Percentiles rank a stretch among this genome's conserved stretches.
These are phyloP conservation scores for Drosophila lacteicornis DNA, from an alignment of 1,140 invertebrate species.

Conservation along the genomic window DNA sequence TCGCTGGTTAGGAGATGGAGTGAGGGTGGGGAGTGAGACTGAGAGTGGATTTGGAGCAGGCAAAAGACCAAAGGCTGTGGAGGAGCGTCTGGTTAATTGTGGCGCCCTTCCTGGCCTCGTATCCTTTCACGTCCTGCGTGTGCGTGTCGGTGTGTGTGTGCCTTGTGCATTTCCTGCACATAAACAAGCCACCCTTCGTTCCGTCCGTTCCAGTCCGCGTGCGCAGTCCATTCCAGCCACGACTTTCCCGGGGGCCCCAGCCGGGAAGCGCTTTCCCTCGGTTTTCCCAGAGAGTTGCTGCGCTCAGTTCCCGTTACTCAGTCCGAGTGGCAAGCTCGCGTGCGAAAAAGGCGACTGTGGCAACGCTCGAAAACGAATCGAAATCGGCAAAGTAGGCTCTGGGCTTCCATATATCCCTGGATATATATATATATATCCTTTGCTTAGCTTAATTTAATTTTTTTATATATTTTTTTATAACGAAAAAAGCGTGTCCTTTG, in stretches of 20 bases:
- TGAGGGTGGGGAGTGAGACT: no score
- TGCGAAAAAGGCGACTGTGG: constrained; percentile 62
- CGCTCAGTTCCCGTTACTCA: constrained; percentile 59
- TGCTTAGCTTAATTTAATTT: background rate
- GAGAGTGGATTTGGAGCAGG: constrained; percentile 31
- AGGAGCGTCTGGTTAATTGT: constrained; percentile 71
- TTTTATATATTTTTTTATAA: constrained; percentile 10
- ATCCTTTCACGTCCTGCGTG: constrained; percentile 4
- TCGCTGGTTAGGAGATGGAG: background rate
- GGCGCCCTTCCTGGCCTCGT: constrained; percentile 62
- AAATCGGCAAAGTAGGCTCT: constrained; percentile 39
- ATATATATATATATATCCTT: background rate
- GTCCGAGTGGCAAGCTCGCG: constrained; percentile 77
- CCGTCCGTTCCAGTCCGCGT: constrained; percentile 30
- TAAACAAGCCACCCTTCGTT: constrained; percentile 55
- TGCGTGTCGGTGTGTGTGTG: background rate
- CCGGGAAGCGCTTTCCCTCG: constrained; percentile 16
- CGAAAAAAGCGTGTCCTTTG: background rate
- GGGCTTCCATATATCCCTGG: background rate
- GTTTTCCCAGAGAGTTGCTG: constrained; percentile 10
- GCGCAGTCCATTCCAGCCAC: constrained; percentile 31
- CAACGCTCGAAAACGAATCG: constrained; percentile 63
- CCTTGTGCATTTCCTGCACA: constrained; percentile 77
- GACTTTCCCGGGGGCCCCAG: constrained; percentile 40
- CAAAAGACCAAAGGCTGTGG: constrained; percentile 55